Percentiles rank a stretch among this genome's conserved stretches.
Conservation (phyloP, 2,888 invertebrate species). For the Fragum fragum region DNA sequence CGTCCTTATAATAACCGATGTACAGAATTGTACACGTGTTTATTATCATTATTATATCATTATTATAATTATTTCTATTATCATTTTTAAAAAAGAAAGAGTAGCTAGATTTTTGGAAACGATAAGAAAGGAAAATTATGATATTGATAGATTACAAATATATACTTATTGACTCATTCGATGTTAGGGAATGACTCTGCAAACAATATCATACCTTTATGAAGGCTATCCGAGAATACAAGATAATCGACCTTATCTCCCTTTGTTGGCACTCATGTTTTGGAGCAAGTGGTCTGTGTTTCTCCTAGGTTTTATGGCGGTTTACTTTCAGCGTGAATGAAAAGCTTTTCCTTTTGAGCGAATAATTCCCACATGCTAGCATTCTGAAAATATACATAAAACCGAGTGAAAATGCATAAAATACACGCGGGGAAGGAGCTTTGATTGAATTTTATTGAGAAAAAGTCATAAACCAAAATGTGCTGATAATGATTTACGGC, state of each 20-base stretch:
- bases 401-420: constrained; percentile 42
- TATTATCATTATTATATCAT: too few relatives aligned
- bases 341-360: constrained; percentile 22
- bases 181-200: too few relatives aligned
- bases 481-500: constrained; percentile 38
- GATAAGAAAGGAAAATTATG: too few relatives aligned
- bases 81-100: too few relatives aligned
- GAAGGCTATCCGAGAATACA: neutral
- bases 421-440: constrained; percentile 18
- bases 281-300: neutral
- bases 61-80: too few relatives aligned
- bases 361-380: constrained; percentile 52
- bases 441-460: constrained; percentile 55
- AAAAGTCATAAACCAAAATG: constrained; percentile 39
- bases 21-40: too few relatives aligned
- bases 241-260: neutral
- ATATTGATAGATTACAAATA: too few relatives aligned
- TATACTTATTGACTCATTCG: too few relatives aligned
- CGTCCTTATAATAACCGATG: too few relatives aligned
- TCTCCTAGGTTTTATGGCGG: constrained; percentile 41
- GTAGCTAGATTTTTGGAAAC: too few relatives aligned
- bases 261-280: constrained; percentile 2
- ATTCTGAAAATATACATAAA: constrained; percentile 50
- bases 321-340: constrained; percentile 41
- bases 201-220: neutral